Evolutionary conservation across 2,888 invertebrate species (phyloP).

Genomic region (Hydropsyche betteni): DNA sequence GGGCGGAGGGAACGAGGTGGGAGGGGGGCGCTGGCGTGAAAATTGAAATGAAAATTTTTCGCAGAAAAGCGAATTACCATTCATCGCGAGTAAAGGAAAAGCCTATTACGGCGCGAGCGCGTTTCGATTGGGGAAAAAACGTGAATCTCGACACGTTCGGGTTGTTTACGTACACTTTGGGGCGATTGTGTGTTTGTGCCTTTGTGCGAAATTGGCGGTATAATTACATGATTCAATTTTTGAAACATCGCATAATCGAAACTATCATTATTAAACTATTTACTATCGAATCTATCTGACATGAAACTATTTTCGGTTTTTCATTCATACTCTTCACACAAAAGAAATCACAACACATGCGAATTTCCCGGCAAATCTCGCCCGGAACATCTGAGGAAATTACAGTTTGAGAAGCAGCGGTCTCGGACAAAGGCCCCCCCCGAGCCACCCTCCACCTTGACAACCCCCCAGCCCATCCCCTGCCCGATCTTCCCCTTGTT

Average conservation of each 20-base stretch:
- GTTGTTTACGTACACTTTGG: constrained; percentile 5
- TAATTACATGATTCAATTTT: no score
- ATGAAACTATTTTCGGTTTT: no score
- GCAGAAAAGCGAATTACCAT: constrained; percentile 32
- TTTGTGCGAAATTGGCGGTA: background rate
- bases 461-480: constrained; percentile 11
- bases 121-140: constrained; percentile 13
- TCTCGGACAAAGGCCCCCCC: no score
- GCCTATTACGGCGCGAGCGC: constrained; percentile 9
- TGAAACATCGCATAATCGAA: no score
- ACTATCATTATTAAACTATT: no score
- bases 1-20: background rate
- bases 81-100: constrained; percentile 30
- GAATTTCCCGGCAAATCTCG: no score
- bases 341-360: no score
- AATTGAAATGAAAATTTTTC: constrained; percentile 29
- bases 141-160: background rate
- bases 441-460: background rate
- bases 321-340: no score
- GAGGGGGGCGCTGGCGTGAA: constrained; percentile 15
- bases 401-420: constrained; percentile 17
- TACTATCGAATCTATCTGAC: no score
- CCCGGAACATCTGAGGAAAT: background rate
- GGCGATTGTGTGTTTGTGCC: background rate
- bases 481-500: background rate